Evolutionary conservation across 2,797 vertebrate genomes (phyloP).

Genomic region (Hyperoplus immaculatus): DNA sequence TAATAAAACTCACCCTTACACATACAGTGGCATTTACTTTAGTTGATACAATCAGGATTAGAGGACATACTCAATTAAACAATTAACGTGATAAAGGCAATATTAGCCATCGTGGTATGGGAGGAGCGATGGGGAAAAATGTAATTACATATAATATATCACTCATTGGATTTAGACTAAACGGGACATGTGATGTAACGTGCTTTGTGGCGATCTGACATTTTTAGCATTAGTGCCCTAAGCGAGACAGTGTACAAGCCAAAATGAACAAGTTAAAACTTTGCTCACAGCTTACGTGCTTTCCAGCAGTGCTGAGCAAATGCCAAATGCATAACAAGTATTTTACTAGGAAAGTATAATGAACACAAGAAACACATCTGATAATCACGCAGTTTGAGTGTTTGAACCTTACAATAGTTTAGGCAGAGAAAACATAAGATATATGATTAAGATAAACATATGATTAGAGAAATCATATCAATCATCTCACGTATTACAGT

Average conservation of each 20-base stretch:
- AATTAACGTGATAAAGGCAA: constrained; percentile 7
- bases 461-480: too few relatives aligned
- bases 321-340: constrained; percentile 37
- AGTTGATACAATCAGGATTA: background rate
- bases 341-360: background rate
- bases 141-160: background rate
- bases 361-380: constrained; percentile 4
- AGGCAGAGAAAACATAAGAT: too few relatives aligned
- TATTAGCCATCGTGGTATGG: background rate
- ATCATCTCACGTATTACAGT: too few relatives aligned
- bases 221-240: constrained; percentile 52
- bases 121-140: background rate
- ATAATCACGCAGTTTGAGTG: background rate
- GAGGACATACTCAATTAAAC: background rate
- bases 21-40: background rate
- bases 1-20: background rate
- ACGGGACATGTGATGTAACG: constrained; percentile 50
- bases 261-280: constrained; percentile 52
- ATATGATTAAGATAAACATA: too few relatives aligned
- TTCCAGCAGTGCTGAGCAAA: constrained; percentile 36
- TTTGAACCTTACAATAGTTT: too few relatives aligned
- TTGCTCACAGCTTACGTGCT: constrained; percentile 44
- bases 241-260: constrained; percentile 47
- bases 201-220: constrained; percentile 56
- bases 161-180: constrained; percentile 38